These are phyloP conservation scores for Chloebia gouldiae DNA, from an alignment of 2,113 vertebrate species.

Conservation along the genomic window DNA sequence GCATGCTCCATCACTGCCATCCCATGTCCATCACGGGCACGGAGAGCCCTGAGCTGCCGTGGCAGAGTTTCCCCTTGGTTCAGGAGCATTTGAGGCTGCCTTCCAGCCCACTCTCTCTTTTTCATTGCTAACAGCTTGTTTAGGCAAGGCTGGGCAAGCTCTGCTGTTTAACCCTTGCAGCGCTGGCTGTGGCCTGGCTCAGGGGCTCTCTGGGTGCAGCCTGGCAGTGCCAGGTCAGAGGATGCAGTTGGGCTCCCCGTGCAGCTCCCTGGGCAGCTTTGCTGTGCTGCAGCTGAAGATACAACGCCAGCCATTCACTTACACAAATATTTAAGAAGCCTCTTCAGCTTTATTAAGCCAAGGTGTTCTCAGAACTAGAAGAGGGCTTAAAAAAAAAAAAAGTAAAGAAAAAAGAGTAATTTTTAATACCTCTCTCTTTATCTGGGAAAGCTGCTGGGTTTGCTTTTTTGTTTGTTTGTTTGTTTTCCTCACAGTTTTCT, in stretches of 20 bases:
- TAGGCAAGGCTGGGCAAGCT: neutral
- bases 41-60: neutral
- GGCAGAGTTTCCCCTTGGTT: neutral
- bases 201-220: neutral
- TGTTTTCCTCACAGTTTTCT: neutral
- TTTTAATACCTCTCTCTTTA: neutral
- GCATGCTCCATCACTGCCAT: accelerated
- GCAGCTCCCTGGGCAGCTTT: neutral
- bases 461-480: neutral
- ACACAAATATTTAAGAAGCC: neutral
- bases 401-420: too few relatives aligned
- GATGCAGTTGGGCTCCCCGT: accelerated
- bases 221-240: neutral
- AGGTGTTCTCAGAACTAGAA: neutral
- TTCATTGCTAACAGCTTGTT: neutral
- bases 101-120: neutral
- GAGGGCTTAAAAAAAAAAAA: neutral
- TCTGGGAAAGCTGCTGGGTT: neutral
- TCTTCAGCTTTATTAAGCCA: neutral
- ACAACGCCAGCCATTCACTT: accelerated
- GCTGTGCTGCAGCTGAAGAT: neutral
- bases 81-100: neutral
- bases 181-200: neutral
- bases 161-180: neutral
- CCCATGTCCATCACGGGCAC: accelerated